Evolutionary conservation across 2,888 invertebrate species (phyloP).

Genomic region (Apoderus coryli): DNA sequence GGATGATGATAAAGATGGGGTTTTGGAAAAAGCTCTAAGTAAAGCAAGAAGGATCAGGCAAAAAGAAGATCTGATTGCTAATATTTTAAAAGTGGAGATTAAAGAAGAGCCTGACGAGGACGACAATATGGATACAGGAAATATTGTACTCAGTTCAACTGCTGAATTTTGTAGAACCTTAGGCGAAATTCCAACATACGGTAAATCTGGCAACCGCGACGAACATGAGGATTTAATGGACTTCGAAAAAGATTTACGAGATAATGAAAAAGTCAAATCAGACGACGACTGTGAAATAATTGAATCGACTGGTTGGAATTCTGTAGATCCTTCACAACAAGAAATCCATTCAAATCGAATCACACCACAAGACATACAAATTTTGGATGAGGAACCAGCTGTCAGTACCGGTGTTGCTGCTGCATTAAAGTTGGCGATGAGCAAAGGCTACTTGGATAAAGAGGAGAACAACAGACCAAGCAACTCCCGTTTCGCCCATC

Average conservation of each 20-base stretch:
- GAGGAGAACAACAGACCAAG: constrained; percentile 60
- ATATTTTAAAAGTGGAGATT: constrained; percentile 25
- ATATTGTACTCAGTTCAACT: constrained; percentile 80
- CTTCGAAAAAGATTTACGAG: constrained; percentile 22
- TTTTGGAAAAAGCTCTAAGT: too few relatives aligned
- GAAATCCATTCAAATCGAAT: constrained; percentile 26
- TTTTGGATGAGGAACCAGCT: constrained; percentile 85
- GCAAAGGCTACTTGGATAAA: constrained; percentile 82
- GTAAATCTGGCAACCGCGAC: too few relatives aligned
- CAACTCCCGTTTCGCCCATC: constrained; percentile 55
- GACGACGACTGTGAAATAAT: constrained; percentile 28
- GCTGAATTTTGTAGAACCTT: too few relatives aligned
- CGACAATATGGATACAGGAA: constrained; percentile 28
- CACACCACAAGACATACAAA: constrained; percentile 42
- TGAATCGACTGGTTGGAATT: too few relatives aligned
- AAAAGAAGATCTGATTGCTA: constrained; percentile 30
- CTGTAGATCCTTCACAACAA: too few relatives aligned
- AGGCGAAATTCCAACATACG: too few relatives aligned
- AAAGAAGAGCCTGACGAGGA: constrained; percentile 29
- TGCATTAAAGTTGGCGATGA: constrained; percentile 77
- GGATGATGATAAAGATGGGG: too few relatives aligned
- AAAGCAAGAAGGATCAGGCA: constrained; percentile 44
- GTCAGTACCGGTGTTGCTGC: too few relatives aligned
- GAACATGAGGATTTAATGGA: too few relatives aligned
- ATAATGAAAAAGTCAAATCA: constrained; percentile 21